Evolutionary conservation across 2,113 vertebrate genomes (phyloP), one percentile per base, ranked within the genome.

Genomic region (Pantherophis guttatus): DNA sequence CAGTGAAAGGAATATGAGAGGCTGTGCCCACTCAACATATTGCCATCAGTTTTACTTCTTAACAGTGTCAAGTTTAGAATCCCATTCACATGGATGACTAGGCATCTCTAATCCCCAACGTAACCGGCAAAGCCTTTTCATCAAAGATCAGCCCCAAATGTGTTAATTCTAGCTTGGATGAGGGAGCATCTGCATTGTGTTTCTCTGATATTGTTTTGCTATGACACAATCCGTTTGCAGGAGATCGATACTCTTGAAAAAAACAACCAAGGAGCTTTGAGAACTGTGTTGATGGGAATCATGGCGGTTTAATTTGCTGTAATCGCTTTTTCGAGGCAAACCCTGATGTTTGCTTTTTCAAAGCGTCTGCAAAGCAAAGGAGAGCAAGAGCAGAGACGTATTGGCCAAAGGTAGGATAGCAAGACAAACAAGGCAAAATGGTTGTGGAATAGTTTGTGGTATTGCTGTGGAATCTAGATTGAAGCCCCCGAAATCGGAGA

Each of bases 151-250:
- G 91, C 92, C 54, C 17, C 0, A 12, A 92, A 91, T 91, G 91
- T 95, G 93, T 94, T 89, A 95, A 85, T 86, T 24, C 54, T 92
- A 96, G 87, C 94, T 93, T 29, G 48, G 62, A 55, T 87, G 92
- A 44, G 58, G 92, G 57, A 57, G 3, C 29, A 4, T n/a, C 88
- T 95, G 93, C 96, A 94, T 53, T 95, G 94, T 94, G 92, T 96
- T 95, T 95, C 94, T 94, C 8, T 65, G 10, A 94, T 91, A 93
- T 86, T 48, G 91, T 91, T 96, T 94, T 96, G 95, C 96, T 95
- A 94, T 44, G 96, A 93, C 57, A 86, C 95, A 97, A 95, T 93
- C 81, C 53, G 81, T 91, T 91, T 95, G 57, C 54, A 57, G 91
- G 95, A 93, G 95, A 95, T 95, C 58, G 33, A 75, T 89, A 94